phyloP scores from a whole-genome alignment of 2,113 vertebrate genomes.

The Tetrax tetrax region DNA sequence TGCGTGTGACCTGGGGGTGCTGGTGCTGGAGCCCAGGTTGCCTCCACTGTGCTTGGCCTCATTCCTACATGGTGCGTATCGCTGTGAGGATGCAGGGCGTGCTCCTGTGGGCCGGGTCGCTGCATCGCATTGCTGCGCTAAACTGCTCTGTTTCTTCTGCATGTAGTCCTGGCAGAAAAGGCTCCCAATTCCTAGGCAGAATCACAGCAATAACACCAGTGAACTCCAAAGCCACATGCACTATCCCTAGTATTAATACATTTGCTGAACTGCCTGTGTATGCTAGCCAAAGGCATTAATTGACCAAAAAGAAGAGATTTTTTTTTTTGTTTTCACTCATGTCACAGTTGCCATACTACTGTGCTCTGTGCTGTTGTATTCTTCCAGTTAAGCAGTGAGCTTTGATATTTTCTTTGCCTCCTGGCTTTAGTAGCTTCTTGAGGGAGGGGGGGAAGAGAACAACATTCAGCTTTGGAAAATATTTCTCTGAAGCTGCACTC shows the following conservation, averaged over 20 bases:
- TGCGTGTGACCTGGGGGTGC: not conserved
- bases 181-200: not conserved
- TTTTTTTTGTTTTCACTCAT: not conserved
- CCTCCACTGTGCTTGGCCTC: not conserved
- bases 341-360: not conserved
- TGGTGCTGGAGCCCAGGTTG: not conserved
- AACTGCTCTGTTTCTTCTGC: not conserved
- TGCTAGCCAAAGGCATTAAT: not conserved
- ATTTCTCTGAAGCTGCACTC: not conserved
- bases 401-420: not conserved
- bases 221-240: not conserved
- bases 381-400: not conserved
- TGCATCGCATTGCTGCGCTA: accelerated
- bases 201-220: not conserved
- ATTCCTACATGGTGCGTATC: accelerated
- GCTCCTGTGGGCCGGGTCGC: accelerated
- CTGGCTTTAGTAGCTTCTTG: not conserved
- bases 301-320: not conserved
- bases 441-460: not conserved
- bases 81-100: not conserved
- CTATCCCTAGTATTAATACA: not conserved
- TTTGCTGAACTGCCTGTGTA: not conserved
- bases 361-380: not conserved
- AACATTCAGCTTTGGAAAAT: not conserved
- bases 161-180: not conserved